Percentiles rank a stretch among this genome's conserved stretches.
Conservation (phyloP, 1,140 invertebrate species). For the Lycorma delicatula region DNA sequence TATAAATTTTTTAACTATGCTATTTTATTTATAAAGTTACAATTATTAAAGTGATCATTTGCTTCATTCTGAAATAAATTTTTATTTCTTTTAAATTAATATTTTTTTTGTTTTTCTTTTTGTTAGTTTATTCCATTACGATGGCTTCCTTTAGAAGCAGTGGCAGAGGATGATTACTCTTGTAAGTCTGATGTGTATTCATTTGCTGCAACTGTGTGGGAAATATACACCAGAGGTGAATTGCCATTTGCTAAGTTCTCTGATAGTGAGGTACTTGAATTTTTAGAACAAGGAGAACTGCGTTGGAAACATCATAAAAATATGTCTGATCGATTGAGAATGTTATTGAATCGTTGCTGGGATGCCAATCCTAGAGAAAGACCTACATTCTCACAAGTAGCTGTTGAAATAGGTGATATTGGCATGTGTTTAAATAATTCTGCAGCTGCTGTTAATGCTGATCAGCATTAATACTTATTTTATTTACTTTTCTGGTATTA, state of each 20-base stretch:
- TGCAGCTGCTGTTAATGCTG: too few relatives aligned
- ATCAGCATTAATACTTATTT: too few relatives aligned
- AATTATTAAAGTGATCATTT: too few relatives aligned
- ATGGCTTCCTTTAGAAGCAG: constrained; percentile 83
- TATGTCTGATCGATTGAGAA: constrained; percentile 30
- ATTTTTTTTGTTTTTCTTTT: constrained; percentile 17
- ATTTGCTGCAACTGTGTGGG: constrained; percentile 83
- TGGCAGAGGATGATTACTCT: constrained; percentile 84
- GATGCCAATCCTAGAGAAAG: constrained; percentile 38
- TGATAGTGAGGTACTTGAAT: constrained; percentile 64
- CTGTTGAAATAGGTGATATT: constrained; percentile 24
- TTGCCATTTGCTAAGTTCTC: constrained; percentile 74
- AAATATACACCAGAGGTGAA: constrained; percentile 79
- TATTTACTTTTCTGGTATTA: too few relatives aligned
- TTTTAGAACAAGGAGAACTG: constrained; percentile 45
- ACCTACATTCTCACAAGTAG: constrained; percentile 36
- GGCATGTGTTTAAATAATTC: too few relatives aligned
- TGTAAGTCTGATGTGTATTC: constrained; percentile 92
- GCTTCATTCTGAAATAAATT: neutral
- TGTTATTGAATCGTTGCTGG: constrained; percentile 37
- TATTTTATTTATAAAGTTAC: too few relatives aligned
- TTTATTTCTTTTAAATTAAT: neutral
- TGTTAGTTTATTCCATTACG: constrained; percentile 60
- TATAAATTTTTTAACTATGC: too few relatives aligned
- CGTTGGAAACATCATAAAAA: constrained; percentile 28